Evolutionary conservation across 1,140 invertebrate species (phyloP).

Genomic region (Sinella curviseta): DNA sequence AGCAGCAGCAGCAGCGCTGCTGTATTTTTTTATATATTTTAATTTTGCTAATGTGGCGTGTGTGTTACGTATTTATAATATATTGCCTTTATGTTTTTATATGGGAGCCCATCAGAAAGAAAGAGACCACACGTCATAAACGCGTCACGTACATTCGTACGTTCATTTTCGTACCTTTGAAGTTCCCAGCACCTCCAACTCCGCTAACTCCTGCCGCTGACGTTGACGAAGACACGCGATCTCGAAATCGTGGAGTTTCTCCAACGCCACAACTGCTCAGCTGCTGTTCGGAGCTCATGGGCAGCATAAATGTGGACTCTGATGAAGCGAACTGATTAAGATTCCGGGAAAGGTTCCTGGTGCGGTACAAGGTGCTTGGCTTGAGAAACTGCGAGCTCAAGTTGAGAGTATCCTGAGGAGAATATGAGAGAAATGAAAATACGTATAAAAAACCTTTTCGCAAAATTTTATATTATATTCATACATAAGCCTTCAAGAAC

Average conservation of each 20-base stretch:
- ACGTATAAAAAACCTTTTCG: background rate
- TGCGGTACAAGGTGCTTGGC: constrained; percentile 47
- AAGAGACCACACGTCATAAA: no score
- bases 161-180: constrained; percentile 39
- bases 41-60: no score
- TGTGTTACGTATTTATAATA: no score
- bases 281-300: background rate
- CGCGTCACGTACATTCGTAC: no score
- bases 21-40: no score
- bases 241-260: constrained; percentile 33
- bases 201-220: background rate
- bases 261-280: background rate
- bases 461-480: no score
- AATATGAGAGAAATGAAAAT: background rate
- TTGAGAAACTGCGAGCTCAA: constrained; percentile 46
- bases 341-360: constrained; percentile 47
- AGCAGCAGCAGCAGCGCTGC: no score
- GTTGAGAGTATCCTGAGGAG: constrained; percentile 45
- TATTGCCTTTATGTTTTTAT: no score
- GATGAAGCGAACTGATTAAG: constrained; percentile 47
- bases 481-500: no score
- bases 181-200: constrained; percentile 20
- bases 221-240: constrained; percentile 29
- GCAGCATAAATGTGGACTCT: constrained; percentile 39
- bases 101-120: no score